Evolutionary conservation across 2,888 invertebrate species (phyloP).

Genomic region (Ectropis crepuscularia): DNA sequence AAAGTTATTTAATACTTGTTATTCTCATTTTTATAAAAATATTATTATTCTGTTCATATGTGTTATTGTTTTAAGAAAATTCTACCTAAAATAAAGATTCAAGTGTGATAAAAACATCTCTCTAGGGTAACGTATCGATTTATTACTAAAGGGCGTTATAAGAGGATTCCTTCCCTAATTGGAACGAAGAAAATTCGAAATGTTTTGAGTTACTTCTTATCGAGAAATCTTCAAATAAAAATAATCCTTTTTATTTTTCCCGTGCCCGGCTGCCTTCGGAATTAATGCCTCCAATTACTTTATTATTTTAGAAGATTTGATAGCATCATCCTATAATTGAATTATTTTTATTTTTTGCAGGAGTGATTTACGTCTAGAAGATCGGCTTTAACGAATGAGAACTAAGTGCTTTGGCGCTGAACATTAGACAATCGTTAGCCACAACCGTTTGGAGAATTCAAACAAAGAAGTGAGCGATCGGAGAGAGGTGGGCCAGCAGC

Average conservation of each 20-base stretch:
- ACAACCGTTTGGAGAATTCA: constrained; percentile 52
- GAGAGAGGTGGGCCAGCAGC: constrained; percentile 55
- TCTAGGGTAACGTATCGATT: constrained; percentile 52
- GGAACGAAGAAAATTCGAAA: constrained; percentile 53
- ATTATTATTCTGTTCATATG: constrained; percentile 19
- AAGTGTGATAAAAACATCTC: constrained; percentile 47
- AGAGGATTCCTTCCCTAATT: constrained; percentile 61
- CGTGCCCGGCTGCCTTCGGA: constrained; percentile 57
- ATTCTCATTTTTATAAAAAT: not conserved
- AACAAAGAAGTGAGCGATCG: constrained; percentile 61
- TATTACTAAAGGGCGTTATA: constrained; percentile 52
- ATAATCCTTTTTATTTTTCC: constrained; percentile 29
- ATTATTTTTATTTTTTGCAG: constrained; percentile 67
- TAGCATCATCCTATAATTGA: constrained; percentile 18
- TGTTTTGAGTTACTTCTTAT: constrained; percentile 50
- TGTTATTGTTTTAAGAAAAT: constrained; percentile 31
- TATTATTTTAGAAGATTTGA: constrained; percentile 21
- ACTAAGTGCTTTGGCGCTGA: constrained; percentile 69
- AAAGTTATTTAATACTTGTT: not conserved
- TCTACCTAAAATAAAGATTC: constrained; percentile 39
- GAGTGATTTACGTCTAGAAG: constrained; percentile 73
- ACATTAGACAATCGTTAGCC: constrained; percentile 60
- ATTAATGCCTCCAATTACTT: constrained; percentile 28
- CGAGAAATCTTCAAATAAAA: constrained; percentile 39
- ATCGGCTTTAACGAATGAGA: constrained; percentile 67